Percentiles rank a stretch among this genome's conserved stretches.
These are phyloP conservation scores for Erpornis zantholeuca DNA, from an alignment of 2,113 vertebrate genomes.

Conservation along the genomic window DNA sequence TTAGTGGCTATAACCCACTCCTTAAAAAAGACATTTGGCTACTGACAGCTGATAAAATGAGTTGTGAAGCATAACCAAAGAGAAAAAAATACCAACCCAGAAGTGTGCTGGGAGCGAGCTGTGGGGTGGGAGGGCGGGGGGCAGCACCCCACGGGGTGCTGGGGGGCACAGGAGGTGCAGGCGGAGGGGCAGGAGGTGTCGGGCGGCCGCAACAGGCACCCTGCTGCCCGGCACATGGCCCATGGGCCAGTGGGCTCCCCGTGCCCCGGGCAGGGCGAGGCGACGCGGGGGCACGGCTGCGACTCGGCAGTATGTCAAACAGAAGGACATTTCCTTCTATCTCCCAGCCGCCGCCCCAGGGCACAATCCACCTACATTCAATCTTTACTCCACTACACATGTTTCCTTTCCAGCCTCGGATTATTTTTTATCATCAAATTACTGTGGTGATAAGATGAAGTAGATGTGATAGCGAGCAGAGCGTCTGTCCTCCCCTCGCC, in stretches of 20 bases:
- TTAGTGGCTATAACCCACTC: slow-evolving; percentile 69
- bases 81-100: background rate
- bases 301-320: slow-evolving; percentile 78
- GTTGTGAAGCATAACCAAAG: slow-evolving; percentile 66
- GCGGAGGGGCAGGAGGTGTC: rapidly evolving
- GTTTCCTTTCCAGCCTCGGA: slow-evolving; percentile 90
- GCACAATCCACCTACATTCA: slow-evolving; percentile 82
- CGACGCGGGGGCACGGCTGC: background rate
- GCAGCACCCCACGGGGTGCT: background rate
- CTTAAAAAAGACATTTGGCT: slow-evolving; percentile 70
- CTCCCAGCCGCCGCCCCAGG: slow-evolving; percentile 77
- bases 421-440: slow-evolving; percentile 90
- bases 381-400: slow-evolving; percentile 86
- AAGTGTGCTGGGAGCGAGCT: background rate
- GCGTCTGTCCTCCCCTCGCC: slow-evolving; percentile 28
- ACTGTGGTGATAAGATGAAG: slow-evolving; percentile 79
- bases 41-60: slow-evolving; percentile 70
- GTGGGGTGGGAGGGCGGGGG: background rate
- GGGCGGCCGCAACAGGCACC: background rate
- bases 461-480: slow-evolving; percentile 73
- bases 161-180: too few relatives aligned
- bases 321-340: slow-evolving; percentile 73
- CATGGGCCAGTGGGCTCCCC: background rate
- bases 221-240: background rate
- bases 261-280: background rate